A percentile compares a stretch with the other conserved stretches of the same genome.
phyloP scores from a whole-genome alignment of 2,113 vertebrate genomes.

The Percina caprodes region DNA sequence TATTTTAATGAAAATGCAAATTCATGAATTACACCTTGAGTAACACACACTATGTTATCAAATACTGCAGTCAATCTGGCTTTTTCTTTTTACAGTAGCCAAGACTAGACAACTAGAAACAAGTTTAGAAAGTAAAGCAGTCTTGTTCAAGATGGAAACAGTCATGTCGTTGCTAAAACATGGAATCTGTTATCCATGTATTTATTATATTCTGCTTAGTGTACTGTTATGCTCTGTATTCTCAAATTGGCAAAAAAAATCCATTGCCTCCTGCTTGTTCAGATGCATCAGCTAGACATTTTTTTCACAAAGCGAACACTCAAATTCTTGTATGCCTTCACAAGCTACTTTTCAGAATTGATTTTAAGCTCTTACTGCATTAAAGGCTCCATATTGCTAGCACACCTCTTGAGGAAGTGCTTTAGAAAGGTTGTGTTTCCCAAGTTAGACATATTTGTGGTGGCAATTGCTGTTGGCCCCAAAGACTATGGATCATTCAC shows the following conservation, averaged over 20 bases:
- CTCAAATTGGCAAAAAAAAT: background rate
- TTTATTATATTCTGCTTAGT: background rate
- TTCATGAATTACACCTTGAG: background rate
- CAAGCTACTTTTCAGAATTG: conserved; percentile 18
- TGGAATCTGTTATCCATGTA: background rate
- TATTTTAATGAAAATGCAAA: conserved; percentile 10
- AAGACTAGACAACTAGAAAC: background rate
- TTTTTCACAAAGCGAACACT: conserved; percentile 10
- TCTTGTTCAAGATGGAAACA: background rate
- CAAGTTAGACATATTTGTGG: background rate
- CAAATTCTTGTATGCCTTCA: background rate
- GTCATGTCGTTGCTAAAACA: background rate
- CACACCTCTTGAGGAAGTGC: conserved; percentile 1
- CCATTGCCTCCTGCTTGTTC: conserved; percentile 16
- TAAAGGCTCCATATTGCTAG: background rate
- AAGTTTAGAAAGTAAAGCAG: background rate
- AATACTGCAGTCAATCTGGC: background rate
- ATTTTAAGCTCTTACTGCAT: conserved; percentile 26
- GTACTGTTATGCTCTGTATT: background rate
- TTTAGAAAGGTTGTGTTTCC: conserved; percentile 22
- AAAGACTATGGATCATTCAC: background rate
- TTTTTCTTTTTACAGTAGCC: background rate
- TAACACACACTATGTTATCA: no score
- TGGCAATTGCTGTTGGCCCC: background rate
- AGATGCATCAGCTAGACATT: conserved; percentile 17